A percentile compares a stretch with the other conserved stretches of the same genome.
Evolutionary conservation across 2,797 vertebrate genomes (phyloP).

Genomic region (Enteromius paludinosus): DNA sequence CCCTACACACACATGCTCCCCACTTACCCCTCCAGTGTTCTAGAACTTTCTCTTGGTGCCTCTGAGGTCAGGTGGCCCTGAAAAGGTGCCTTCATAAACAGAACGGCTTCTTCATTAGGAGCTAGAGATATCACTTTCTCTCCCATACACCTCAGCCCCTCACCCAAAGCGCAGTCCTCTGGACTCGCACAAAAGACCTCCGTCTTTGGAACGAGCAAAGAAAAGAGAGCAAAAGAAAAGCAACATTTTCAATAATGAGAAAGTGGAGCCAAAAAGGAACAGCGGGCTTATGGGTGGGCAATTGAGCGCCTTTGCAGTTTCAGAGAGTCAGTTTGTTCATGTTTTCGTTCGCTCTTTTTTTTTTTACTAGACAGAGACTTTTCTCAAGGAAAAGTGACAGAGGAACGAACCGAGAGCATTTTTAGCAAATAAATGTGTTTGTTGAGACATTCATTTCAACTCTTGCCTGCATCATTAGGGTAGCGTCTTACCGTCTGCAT

Average conservation of each 20-base stretch:
- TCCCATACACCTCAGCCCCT: slow-evolving; percentile 62
- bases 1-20: slow-evolving; percentile 40
- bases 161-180: slow-evolving; percentile 66
- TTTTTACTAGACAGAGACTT: slow-evolving; percentile 27
- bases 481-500: slow-evolving; percentile 62
- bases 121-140: slow-evolving; percentile 76
- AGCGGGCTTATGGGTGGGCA: slow-evolving; percentile 38
- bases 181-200: slow-evolving; percentile 65
- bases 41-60: slow-evolving; percentile 68
- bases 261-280: slow-evolving; percentile 34
- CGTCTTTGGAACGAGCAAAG: slow-evolving; percentile 46
- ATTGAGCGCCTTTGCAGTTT: slow-evolving; percentile 12
- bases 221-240: slow-evolving; percentile 49
- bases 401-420: slow-evolving; percentile 20
- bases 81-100: slow-evolving; percentile 74
- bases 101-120: slow-evolving; percentile 72
- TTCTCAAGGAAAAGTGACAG: slow-evolving; percentile 34
- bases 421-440: slow-evolving; percentile 51
- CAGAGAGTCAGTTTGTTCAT: slow-evolving; percentile 36
- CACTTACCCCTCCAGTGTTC: slow-evolving; percentile 61
- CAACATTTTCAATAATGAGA: slow-evolving; percentile 60
- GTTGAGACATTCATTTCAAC: slow-evolving; percentile 57
- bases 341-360: neutral
- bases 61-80: slow-evolving; percentile 75
- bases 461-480: slow-evolving; percentile 60